Evolutionary conservation across 2,888 invertebrate species (phyloP).

Genomic region (Acanthosepion esculentum): DNA sequence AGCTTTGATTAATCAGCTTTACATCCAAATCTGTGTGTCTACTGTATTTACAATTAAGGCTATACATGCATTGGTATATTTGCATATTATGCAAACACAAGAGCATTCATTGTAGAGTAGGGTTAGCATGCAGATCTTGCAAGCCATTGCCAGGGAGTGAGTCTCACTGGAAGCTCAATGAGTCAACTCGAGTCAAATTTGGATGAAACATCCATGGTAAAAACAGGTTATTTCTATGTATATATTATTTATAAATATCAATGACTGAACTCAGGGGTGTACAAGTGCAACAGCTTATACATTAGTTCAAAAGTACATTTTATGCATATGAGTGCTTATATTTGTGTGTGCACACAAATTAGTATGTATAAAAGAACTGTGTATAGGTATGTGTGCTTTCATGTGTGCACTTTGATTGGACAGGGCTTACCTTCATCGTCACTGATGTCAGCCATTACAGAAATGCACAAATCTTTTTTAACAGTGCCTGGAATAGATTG

Average conservation of each 20-base stretch:
- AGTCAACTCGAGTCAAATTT: background rate
- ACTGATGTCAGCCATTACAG: constrained; percentile 7
- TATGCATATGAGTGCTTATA: background rate
- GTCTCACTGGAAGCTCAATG: background rate
- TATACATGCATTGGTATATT: background rate
- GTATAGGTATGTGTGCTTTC: background rate
- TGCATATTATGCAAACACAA: background rate
- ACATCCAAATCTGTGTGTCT: background rate
- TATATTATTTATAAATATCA: background rate
- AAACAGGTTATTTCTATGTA: background rate
- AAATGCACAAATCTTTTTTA: background rate
- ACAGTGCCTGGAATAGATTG: background rate
- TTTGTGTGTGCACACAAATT: background rate
- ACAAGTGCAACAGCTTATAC: background rate
- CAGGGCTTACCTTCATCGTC: background rate
- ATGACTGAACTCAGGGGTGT: background rate
- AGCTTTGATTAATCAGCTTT: no score
- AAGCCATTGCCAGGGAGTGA: background rate
- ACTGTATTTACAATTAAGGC: background rate
- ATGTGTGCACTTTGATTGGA: background rate
- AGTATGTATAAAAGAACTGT: background rate
- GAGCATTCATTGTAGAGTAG: background rate
- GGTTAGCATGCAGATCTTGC: background rate
- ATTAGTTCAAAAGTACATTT: background rate
- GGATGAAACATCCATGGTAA: background rate